Percentiles rank a stretch among this genome's conserved stretches.
Conservation (phyloP, 2,888 invertebrate species). For the Acanthosepion lycidas region DNA sequence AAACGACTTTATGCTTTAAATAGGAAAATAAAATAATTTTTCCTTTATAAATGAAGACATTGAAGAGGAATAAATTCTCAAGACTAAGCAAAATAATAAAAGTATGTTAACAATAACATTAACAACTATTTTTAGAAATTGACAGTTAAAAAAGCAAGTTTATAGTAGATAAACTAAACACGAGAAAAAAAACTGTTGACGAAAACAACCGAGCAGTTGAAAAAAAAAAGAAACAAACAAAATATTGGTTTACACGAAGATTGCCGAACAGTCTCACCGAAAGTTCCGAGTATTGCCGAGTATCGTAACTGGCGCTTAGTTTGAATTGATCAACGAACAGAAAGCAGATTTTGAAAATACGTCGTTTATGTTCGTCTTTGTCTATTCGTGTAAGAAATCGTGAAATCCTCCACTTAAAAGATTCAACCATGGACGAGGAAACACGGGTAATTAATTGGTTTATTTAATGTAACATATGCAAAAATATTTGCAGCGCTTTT, state of each 20-base stretch:
- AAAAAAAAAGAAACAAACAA: background rate
- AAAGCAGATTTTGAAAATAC: background rate
- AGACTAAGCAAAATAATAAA: background rate
- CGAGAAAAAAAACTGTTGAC: background rate
- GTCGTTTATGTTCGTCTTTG: background rate
- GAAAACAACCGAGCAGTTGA: background rate
- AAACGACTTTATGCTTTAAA: too few relatives aligned
- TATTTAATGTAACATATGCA: background rate
- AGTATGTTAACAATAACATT: background rate
- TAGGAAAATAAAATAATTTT: too few relatives aligned
- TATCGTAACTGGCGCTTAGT: constrained; percentile 3
- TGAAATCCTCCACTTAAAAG: background rate
- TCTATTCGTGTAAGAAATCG: background rate
- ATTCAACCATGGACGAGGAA: constrained; percentile 42
- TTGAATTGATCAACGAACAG: background rate
- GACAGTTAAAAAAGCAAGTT: background rate
- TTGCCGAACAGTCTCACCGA: background rate
- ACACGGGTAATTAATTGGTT: constrained; percentile 37
- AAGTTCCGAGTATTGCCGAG: background rate
- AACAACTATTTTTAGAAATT: background rate
- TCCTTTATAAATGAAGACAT: too few relatives aligned
- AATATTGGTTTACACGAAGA: background rate
- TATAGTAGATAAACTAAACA: background rate
- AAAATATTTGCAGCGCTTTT: background rate
- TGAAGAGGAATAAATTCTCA: background rate